A percentile compares a stretch with the other conserved stretches of the same genome.
Conservation (phyloP, 2,113 vertebrate genomes). For the Menura novaehollandiae region DNA sequence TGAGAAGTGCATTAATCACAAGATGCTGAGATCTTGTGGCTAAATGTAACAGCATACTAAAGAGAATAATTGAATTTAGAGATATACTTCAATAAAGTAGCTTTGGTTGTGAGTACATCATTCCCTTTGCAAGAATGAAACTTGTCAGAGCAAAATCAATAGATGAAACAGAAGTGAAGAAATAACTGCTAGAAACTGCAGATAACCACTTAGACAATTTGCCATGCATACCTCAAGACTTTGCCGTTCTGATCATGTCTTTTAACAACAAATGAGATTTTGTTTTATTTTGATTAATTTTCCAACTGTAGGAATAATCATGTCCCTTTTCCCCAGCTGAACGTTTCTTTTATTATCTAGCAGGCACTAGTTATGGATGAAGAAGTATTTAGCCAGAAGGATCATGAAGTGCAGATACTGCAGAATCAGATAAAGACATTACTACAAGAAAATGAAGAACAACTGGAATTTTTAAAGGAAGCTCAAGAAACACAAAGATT, state of each 20-base stretch:
- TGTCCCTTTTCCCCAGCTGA: neutral
- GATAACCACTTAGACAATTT: neutral
- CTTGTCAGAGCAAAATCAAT: neutral
- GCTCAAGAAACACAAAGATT: conserved; percentile 72
- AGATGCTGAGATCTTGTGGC: neutral
- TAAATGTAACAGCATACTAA: neutral
- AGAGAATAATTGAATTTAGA: neutral
- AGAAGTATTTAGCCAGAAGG: conserved; percentile 75
- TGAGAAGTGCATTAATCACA: neutral
- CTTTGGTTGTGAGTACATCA: neutral
- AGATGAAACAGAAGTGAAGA: neutral
- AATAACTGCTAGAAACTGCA: neutral
- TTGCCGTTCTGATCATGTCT: neutral
- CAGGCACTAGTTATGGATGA: conserved; percentile 72
- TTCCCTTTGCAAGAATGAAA: neutral
- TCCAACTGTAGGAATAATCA: neutral
- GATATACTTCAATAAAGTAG: neutral
- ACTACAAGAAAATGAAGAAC: conserved; percentile 68
- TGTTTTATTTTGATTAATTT: neutral
- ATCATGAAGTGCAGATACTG: conserved; percentile 71
- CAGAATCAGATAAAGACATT: conserved; percentile 71
- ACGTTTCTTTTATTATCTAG: conserved; percentile 55
- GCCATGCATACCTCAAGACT: neutral
- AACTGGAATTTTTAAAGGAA: conserved; percentile 70
- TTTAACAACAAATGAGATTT: neutral